phyloP scores from a whole-genome alignment of 2,113 vertebrate genomes.

The Corydoras sp. region DNA sequence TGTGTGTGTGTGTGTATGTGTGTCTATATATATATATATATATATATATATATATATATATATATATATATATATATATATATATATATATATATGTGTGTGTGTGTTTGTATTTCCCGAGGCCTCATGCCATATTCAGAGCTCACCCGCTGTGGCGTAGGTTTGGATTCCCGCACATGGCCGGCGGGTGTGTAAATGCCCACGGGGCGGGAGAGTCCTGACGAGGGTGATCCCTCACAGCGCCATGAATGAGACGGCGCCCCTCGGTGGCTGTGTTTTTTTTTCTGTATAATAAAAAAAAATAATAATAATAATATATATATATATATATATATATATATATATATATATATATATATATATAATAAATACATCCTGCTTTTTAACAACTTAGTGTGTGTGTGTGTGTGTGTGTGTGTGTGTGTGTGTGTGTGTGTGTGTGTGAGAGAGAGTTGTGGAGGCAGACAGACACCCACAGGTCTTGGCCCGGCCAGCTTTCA shows the following conservation, averaged over 20 bases:
- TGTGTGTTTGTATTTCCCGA: background rate
- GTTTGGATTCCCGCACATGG: background rate
- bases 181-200: background rate
- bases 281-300: background rate
- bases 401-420: background rate
- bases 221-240: background rate
- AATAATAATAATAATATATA: background rate
- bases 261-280: background rate
- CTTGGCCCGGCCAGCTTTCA: constrained; percentile 3
- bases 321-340: background rate
- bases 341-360: background rate
- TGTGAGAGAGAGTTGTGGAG: background rate
- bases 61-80: background rate
- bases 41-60: background rate
- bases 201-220: background rate
- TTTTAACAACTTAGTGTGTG: background rate
- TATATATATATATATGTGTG: background rate
- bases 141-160: background rate
- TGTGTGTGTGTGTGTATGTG: no score
- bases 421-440: background rate
- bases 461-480: constrained; percentile 4
- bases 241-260: background rate
- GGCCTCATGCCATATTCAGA: background rate
- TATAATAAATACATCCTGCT: background rate
- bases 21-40: background rate